Base-by-base conservation (phyloP, 2,888 invertebrate genomes). In the Cyclophora albipunctata region DNA sequence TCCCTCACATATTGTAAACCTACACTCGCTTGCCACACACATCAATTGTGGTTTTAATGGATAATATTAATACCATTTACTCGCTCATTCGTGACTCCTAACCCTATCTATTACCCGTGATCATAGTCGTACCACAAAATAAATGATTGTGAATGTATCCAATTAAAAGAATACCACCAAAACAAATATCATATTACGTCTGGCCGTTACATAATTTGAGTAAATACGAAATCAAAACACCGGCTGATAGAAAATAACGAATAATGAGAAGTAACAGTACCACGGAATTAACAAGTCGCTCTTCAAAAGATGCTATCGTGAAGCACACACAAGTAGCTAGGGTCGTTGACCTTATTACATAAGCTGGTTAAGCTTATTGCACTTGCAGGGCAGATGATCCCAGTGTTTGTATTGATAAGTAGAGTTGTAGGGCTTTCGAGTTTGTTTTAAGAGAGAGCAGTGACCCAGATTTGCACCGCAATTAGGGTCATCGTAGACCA, bases 371-470 rank as follows among this genome's bases (percentile, higher is more conserved):
- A 64, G 64, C 58, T 69, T 71, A 64, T 71, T 71, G 71, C 71
- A 67, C 73, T 71, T 70, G 72, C 71, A 78, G 79, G 79, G 74
- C 79, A 70, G 77, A 76, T 78, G 73, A 71, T 75, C 76, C 69
- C 53, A 63, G 60, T 65, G 71, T 69, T 67, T 58, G 61, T 61
- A 55, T 64, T 60, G 67, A 72, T 74, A 87, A 83, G 85, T 86
- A 68, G 85, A 81, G 80, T 75, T 88, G 78, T 84, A 85, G 87
- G 87, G 84, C 86, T 79, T 66, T 69, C 69, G 64, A 84, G 85
- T 76, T 88, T 87, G 84, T 83, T 84, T 87, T 86, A 78, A 87
- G 86, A 86, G 86, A 87, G 86, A 87, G 84, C 79, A 84, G 77
- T 66, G 81, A 64, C 86, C 81, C 73, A 81, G 81, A 81, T 84